Evolutionary conservation across 2,888 invertebrate species (phyloP), one percentile per base, ranked within the genome.

Genomic region (Aethes cnicana): DNA sequence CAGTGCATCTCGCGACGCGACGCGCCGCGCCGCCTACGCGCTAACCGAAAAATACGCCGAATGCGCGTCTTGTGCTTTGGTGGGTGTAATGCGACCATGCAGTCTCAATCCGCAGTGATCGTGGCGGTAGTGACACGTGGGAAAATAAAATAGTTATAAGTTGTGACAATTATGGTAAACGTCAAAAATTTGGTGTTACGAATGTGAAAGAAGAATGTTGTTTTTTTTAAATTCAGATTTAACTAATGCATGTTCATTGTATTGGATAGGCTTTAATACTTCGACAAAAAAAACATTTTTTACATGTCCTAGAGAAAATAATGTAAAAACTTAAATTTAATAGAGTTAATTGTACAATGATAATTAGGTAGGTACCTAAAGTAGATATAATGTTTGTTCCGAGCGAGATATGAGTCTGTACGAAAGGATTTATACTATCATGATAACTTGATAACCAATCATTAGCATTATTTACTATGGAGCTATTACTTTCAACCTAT

Each of bases 1-100:
- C 83, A 81, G 81, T 81, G 66, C 73, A 63, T 63, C 64, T 72
- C 77, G 66, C 72, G 74, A 18, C 52, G 63, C 74, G 74, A 64
- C 75, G 74, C 64, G 72, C 66, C 66, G 66, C 66, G 66, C 33
- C 56, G 48, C 56, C 64, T 68, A 67, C 35, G 43, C 43, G 43
- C 50, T n/a, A 14, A 12, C 16, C n/a, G 2, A 11, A 39, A 23
- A 37, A 39, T 14, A 14, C n/a, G 2, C 28, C 9, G 9, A n/a
- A n/a, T n/a, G n/a, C 2, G 0, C 4, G 1, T 17, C 17, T 8
- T 17, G 2, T 16, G 1, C n/a, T 14, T 2, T 26, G 4, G 26
- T 30, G 14, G 1, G 1, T 30, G 7, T 4, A n/a, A n/a, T n/a
- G n/a, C n/a, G n/a, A n/a, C n/a, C n/a, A n/a, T n/a, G n/a, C n/a